Base-by-base conservation (phyloP, 2,888 invertebrate species). In the Rhopalosiphum nymphaeae region DNA sequence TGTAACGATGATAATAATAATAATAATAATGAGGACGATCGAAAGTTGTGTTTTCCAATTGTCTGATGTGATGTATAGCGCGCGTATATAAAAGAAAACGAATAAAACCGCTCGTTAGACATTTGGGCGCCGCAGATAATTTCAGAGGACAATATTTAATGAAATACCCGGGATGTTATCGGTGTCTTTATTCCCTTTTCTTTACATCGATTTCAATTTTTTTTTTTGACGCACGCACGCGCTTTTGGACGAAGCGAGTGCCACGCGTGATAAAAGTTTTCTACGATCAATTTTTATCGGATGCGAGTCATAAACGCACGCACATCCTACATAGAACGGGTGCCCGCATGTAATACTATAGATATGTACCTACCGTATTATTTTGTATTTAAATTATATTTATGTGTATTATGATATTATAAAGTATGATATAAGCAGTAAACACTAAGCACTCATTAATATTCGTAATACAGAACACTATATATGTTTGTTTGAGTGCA, bases 41-140 rank as follows among this genome's bases (percentile, higher is more conserved):
- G 36, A 21, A 36, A 36, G 78, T 36, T 78, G 78, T 78, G 21
- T 78, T 67, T 67, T 36, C 67, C 67, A 67, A 67, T n/a, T 67
- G 67, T 67, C n/a, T 16, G 67, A 67, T 67, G 67, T 67, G 67
- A 61, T 29, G 61, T 61, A 29, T 29, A 3, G 26, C 36, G 67
- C 16, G 16, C 16, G 78, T 36, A 36, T 36, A 36, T 36, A 78
- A 36, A 78, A 36, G 21, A 78, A 36, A 78, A 78, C 78, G 78
- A 78, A 78, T 86, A 86, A 86, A 86, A 86, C 86, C 29, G n/a
- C 86, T 86, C 46, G 46, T 86, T 86, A 86, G 86, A 46, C 44
- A 46, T 86, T 86, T 46, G 86, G 26, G 44, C 26, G 29, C 46
- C 46, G 16, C 29, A 86, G 46, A 86, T 86, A 86, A 86, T 86